These are phyloP conservation scores for Odontocolon sp. DNA, from an alignment of 2,888 invertebrate genomes.

Conservation along the genomic window DNA sequence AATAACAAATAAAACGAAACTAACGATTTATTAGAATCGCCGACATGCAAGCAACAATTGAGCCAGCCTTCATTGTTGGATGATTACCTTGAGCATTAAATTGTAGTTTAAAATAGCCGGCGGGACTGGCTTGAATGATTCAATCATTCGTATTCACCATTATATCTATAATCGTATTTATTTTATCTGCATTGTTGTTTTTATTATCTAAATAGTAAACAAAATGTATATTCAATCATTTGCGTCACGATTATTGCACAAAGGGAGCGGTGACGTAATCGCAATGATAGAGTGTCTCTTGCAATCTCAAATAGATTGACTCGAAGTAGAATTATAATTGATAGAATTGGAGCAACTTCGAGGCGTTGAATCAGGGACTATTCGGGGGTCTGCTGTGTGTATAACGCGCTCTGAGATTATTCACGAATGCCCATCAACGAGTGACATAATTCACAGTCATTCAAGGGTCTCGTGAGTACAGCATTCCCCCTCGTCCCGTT, in stretches of 20 bases:
- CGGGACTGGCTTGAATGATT: neutral
- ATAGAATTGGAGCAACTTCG: conserved; percentile 39
- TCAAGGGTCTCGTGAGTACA: conserved; percentile 9
- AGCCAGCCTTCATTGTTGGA: conserved; percentile 13
- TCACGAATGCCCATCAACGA: neutral
- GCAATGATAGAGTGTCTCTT: conserved; percentile 27
- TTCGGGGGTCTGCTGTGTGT: conserved; percentile 25
- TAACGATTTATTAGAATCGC: conserved; percentile 6
- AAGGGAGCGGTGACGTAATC: neutral
- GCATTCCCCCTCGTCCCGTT: neutral
- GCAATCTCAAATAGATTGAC: neutral
- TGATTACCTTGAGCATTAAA: conserved; percentile 22
- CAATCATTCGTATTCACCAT: too few relatives aligned
- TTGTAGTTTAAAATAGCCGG: conserved; percentile 4
- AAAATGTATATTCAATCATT: too few relatives aligned
- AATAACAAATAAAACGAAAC: neutral
- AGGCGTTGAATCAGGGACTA: conserved; percentile 36
- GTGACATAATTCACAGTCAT: conserved; percentile 48
- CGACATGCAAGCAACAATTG: conserved; percentile 6
- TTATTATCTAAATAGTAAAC: too few relatives aligned
- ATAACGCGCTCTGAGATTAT: neutral
- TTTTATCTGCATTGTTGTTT: neutral
- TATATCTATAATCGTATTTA: conserved; percentile 25
- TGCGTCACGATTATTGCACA: too few relatives aligned
- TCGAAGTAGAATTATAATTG: conserved; percentile 39